Percentiles rank a stretch among this genome's conserved stretches.
Evolutionary conservation across 1,140 invertebrate genomes (phyloP).

Genomic region (Lerema accius): DNA sequence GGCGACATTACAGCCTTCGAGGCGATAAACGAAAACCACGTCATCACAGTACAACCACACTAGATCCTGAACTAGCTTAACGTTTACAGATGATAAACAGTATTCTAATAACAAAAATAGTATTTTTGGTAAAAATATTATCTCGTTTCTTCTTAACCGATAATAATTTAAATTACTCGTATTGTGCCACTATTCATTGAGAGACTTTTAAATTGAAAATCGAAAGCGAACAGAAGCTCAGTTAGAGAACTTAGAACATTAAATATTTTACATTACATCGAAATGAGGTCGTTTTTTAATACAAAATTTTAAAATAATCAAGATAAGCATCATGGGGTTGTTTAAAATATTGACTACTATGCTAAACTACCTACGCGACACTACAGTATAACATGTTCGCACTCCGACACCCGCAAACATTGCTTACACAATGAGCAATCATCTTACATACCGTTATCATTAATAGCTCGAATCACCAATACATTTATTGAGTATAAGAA

Average conservation of each 20-base stretch:
- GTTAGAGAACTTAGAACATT: conserved; percentile 42
- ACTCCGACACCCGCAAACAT: not conserved
- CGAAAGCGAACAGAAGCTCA: conserved; percentile 41
- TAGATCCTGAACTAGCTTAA: conserved; percentile 67
- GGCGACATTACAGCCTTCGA: conserved; percentile 46
- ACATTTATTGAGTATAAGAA: too few relatives aligned
- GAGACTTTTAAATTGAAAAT: conserved; percentile 35
- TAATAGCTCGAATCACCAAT: too few relatives aligned
- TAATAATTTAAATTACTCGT: conserved; percentile 52
- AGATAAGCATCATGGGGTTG: conserved; percentile 35
- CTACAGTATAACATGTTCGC: conserved; percentile 19
- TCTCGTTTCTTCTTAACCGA: conserved; percentile 63
- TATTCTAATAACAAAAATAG: conserved; percentile 79
- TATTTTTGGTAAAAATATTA: conserved; percentile 74
- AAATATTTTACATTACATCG: conserved; percentile 50
- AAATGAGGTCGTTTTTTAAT: conserved; percentile 50
- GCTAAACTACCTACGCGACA: conserved; percentile 52
- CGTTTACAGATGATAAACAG: conserved; percentile 63
- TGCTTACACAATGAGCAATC: too few relatives aligned
- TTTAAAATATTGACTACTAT: conserved; percentile 45
- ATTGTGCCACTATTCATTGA: conserved; percentile 64
- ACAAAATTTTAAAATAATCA: conserved; percentile 43
- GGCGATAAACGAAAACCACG: conserved; percentile 57
- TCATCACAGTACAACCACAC: conserved; percentile 73
- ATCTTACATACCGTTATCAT: too few relatives aligned